These are phyloP conservation scores for Neogobius melanostomus DNA, from an alignment of 2,113 vertebrate genomes.

Conservation along the genomic window DNA sequence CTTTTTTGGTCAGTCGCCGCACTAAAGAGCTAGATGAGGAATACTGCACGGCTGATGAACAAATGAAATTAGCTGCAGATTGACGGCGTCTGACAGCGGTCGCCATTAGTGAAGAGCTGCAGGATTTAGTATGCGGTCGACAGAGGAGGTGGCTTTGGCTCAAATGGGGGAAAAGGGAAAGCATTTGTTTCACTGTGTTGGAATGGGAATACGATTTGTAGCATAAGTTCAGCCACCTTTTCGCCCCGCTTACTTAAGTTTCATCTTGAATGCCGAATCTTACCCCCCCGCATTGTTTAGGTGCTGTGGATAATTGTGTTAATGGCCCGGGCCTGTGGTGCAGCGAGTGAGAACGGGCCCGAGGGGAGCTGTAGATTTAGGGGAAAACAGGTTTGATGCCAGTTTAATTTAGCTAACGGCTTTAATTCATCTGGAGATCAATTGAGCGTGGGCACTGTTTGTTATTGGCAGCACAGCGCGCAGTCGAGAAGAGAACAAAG, in stretches of 20 bases:
- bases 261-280: no score
- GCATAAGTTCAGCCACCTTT: not conserved
- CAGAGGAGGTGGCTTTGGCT: not conserved
- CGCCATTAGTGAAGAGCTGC: not conserved
- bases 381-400: slow-evolving; percentile 17
- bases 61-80: slow-evolving; percentile 24
- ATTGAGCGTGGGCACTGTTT: slow-evolving; percentile 44
- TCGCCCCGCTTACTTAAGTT: not conserved
- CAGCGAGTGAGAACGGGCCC: not conserved
- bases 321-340: slow-evolving; percentile 17
- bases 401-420: slow-evolving; percentile 58
- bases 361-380: slow-evolving; percentile 18
- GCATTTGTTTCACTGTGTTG: not conserved
- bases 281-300: not conserved
- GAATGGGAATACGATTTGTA: not conserved
- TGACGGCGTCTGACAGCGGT: not conserved
- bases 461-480: slow-evolving; percentile 28
- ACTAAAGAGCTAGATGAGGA: not conserved
- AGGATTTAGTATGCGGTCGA: slow-evolving; percentile 7
- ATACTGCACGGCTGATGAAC: not conserved
- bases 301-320: slow-evolving; percentile 4
- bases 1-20: not conserved
- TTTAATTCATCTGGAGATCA: slow-evolving; percentile 51
- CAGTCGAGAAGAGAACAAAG: not conserved
- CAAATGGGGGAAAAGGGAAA: not conserved